Conservation (phyloP, 2,888 invertebrate genomes). For the Microctonus aethiopoides region DNA sequence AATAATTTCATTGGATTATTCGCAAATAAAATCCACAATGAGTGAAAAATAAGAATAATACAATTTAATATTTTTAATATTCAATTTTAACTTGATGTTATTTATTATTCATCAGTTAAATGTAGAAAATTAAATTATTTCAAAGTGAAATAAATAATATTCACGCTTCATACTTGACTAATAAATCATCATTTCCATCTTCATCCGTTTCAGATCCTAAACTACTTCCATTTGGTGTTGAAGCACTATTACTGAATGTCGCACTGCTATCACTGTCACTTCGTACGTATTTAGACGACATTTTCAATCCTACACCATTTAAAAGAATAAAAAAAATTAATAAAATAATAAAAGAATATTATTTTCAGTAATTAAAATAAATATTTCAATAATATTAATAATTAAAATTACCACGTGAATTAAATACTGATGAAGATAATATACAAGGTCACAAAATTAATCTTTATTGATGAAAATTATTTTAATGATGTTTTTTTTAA, state of each 20-base stretch:
- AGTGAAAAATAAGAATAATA: too few species aligned
- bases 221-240: conserved; percentile 64
- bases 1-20: too few species aligned
- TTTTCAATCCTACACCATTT: conserved; percentile 32
- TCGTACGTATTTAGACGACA: conserved; percentile 53
- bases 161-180: conserved; percentile 55
- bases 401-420: not conserved
- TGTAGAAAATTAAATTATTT: not conserved
- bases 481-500: not conserved
- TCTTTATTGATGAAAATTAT: not conserved
- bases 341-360: not conserved
- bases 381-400: not conserved
- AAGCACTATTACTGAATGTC: conserved; percentile 67
- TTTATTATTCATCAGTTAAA: too few species aligned
- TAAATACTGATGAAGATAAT: not conserved
- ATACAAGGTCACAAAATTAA: not conserved
- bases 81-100: too few species aligned
- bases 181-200: conserved; percentile 61
- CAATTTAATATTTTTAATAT: too few species aligned
- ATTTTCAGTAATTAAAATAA: not conserved
- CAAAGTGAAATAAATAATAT: not conserved
- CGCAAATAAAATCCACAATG: too few species aligned
- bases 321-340: not conserved
- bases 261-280: conserved; percentile 66
- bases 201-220: conserved; percentile 64